A percentile compares a stretch with the other conserved stretches of the same genome.
Conservation (phyloP, 2,888 invertebrate genomes). For the Gryllus longicercus region DNA sequence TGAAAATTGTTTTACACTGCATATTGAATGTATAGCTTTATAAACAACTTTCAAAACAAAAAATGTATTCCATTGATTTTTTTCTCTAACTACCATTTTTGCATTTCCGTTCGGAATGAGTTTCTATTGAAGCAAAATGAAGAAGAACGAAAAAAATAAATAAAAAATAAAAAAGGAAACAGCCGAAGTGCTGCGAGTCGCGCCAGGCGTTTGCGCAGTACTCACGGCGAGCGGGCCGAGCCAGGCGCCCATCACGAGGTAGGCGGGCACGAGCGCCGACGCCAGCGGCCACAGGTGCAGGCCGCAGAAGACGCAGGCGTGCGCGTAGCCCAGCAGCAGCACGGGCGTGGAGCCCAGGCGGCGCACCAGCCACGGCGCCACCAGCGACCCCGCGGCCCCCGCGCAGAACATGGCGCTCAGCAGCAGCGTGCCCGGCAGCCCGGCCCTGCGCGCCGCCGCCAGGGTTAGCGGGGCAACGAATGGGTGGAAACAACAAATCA, state of each 20-base stretch:
- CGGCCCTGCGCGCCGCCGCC: conserved; percentile 47
- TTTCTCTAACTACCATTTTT: too few species aligned
- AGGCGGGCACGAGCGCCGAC: conserved; percentile 54
- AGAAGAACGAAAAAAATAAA: too few species aligned
- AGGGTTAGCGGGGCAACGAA: conserved; percentile 44
- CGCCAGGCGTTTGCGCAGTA: neutral
- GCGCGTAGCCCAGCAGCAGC: conserved; percentile 52
- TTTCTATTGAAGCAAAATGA: too few species aligned
- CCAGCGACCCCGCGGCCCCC: conserved; percentile 56
- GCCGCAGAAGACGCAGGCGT: conserved; percentile 58
- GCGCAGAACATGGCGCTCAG: conserved; percentile 59
- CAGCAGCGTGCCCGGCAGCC: conserved; percentile 56
- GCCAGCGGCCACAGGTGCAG: conserved; percentile 58
- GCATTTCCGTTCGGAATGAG: too few species aligned
- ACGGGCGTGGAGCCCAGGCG: conserved; percentile 53
- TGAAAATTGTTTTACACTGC: too few species aligned
- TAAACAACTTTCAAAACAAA: too few species aligned
- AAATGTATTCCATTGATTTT: too few species aligned
- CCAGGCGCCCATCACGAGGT: conserved; percentile 56
- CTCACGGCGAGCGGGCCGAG: conserved; percentile 47
- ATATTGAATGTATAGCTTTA: too few species aligned
- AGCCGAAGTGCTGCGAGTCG: too few species aligned
- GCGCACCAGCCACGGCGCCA: conserved; percentile 54
- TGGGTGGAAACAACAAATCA: too few species aligned
- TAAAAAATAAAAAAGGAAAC: too few species aligned